Evolutionary conservation across 2,113 vertebrate species (phyloP), one percentile per base, ranked within the genome.

Genomic region (Solenodon paradoxus): DNA sequence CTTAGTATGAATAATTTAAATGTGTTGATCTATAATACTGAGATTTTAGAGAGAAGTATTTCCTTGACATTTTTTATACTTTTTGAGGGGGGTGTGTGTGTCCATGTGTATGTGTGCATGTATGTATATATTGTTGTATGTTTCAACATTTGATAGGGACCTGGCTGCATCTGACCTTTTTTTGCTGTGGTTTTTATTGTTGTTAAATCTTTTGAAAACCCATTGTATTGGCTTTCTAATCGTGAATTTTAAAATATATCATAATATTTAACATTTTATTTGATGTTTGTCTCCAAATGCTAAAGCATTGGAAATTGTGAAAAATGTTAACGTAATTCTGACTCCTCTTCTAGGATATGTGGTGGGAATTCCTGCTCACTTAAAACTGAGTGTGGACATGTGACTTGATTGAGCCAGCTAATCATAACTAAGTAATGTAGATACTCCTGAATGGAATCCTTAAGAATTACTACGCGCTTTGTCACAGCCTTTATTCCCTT

Each of bases 21-120:
- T 90, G 16, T 94, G 49, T 87, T 61, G 45, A 35, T 78, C 7
- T 55, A 78, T 7, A 64, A 22, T 57, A 61, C 26, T 38, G 22
- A 79, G n/a, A 80, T 90, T 96, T 93, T 90, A 71, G 19, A 24
- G 87, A 26, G 64, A 68, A 81, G 53, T 57, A 68, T 51, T 38
- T 74, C 49, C 59, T 68, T 40, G 30, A 85, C 85, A 86, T 81
- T 80, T 86, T 95, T 74, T 42, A 30, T 55, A 66, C 26, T 86
- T 93, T 4, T 35, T 72, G 66, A 90, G 57, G 19, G 28, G 32
- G n/a, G n/a, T n/a, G n/a, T n/a, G n/a, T n/a, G n/a, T n/a, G n/a
- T n/a, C n/a, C n/a, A n/a, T n/a, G n/a, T n/a, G n/a, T n/a, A n/a
- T n/a, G n/a, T n/a, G n/a, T n/a, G n/a, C n/a, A 8, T 51, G 16